Percentiles rank a stretch among this genome's conserved stretches.
phyloP scores from a whole-genome alignment of 2,888 invertebrate genomes.

The Leptopilina myrica region DNA sequence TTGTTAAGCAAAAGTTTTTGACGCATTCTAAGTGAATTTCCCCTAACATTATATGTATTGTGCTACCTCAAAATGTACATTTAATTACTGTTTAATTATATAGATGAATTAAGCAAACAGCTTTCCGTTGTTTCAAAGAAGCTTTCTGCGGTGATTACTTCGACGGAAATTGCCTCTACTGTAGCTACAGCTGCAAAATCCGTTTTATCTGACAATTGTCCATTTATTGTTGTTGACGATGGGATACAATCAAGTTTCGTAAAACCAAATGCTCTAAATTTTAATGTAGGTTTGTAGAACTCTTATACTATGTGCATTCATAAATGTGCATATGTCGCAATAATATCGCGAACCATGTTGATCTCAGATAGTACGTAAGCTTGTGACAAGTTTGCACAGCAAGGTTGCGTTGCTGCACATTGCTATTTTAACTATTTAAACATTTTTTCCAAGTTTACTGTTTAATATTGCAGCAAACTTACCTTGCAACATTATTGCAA shows the following conservation, averaged over 20 bases:
- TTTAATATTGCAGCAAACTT: no score
- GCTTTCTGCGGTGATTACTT: constrained; percentile 79
- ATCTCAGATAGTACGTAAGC: no score
- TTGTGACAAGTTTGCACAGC: no score
- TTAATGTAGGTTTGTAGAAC: constrained; percentile 75
- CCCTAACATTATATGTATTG: background rate
- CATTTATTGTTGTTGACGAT: constrained; percentile 73
- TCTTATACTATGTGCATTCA: background rate
- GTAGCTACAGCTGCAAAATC: constrained; percentile 75
- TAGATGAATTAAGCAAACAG: constrained; percentile 86
- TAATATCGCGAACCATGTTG: no score
- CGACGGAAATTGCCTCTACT: constrained; percentile 78
- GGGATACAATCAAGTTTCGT: constrained; percentile 64
- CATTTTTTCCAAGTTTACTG: no score
- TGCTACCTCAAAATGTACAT: background rate
- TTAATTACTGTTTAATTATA: constrained; percentile 65
- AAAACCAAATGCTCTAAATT: constrained; percentile 80
- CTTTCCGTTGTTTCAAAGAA: constrained; percentile 81
- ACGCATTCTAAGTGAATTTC: no score
- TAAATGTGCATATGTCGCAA: no score
- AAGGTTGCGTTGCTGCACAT: no score
- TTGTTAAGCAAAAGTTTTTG: no score
- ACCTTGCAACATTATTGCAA: no score
- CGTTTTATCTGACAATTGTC: constrained; percentile 50
- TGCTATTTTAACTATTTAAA: no score